phyloP scores from a whole-genome alignment of 2,797 vertebrate species.

The Coreius guichenoti region DNA sequence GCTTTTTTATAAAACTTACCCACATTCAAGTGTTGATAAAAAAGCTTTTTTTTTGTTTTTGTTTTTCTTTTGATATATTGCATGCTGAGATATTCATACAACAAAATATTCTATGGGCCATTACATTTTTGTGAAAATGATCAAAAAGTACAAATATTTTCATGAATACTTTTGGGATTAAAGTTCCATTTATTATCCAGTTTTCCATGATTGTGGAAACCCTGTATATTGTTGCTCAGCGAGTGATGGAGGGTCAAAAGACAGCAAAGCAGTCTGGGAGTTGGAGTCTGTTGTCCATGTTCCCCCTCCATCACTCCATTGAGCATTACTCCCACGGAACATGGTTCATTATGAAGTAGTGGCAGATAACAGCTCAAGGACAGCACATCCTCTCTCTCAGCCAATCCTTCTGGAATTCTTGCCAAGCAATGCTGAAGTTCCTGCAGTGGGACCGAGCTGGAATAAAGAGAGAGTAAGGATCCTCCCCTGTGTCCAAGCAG shows the following conservation, averaged over 20 bases:
- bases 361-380: constrained; percentile 67
- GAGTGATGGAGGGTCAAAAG: not conserved
- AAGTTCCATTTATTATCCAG: not conserved
- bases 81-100: too few species aligned
- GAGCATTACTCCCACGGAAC: constrained; percentile 56
- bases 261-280: constrained; percentile 17
- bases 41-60: too few species aligned
- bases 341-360: constrained; percentile 67
- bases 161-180: not conserved
- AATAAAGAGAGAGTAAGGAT: not conserved
- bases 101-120: too few species aligned
- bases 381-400: constrained; percentile 57
- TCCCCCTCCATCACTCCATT: constrained; percentile 27
- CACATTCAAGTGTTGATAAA: too few species aligned
- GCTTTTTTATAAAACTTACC: too few species aligned
- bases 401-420: constrained; percentile 35
- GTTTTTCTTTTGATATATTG: too few species aligned
- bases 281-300: constrained; percentile 32
- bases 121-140: too few species aligned
- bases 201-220: not conserved
- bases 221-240: not conserved
- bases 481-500: not conserved
- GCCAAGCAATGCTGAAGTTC: constrained; percentile 49
- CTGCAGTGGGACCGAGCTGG: constrained; percentile 27
- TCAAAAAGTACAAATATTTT: too few species aligned